These are phyloP conservation scores for Sarcophaga peregrina DNA, from an alignment of 1,140 invertebrate genomes.

Conservation along the genomic window DNA sequence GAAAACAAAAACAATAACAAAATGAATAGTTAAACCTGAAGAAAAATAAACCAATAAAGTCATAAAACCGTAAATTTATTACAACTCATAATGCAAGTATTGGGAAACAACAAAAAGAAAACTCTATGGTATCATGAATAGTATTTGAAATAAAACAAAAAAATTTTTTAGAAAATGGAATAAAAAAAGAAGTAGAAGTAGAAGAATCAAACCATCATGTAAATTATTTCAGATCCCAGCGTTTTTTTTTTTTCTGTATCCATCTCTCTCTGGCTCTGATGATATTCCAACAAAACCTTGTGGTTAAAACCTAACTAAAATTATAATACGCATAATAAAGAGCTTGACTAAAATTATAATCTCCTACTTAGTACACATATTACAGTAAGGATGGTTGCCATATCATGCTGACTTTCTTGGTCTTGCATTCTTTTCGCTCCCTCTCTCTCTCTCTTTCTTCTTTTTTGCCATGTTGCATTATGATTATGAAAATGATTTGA, in stretches of 20 bases:
- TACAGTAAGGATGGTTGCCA: neutral
- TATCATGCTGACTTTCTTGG: neutral
- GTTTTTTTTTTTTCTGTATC: too few species aligned
- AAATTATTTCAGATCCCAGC: neutral
- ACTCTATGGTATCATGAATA: neutral
- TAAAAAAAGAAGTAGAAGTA: neutral
- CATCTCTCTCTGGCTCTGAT: neutral
- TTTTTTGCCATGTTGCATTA: neutral
- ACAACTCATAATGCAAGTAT: slow-evolving; percentile 3
- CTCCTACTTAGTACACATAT: neutral
- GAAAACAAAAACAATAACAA: neutral
- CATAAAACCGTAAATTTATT: slow-evolving; percentile 11
- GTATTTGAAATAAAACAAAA: neutral
- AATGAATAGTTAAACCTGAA: neutral
- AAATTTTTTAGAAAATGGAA: neutral
- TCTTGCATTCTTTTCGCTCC: neutral
- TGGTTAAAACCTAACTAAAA: neutral
- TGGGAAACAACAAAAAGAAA: neutral
- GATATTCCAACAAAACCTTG: neutral
- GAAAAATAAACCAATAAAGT: neutral
- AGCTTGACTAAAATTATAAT: neutral
- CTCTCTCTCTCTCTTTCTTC: neutral
- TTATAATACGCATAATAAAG: slow-evolving; percentile 3
- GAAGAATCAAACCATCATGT: neutral
- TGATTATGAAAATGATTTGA: slow-evolving; percentile 1